Evolutionary conservation across 2,113 vertebrate genomes (phyloP).

Genomic region (Rhipidura dahli): DNA sequence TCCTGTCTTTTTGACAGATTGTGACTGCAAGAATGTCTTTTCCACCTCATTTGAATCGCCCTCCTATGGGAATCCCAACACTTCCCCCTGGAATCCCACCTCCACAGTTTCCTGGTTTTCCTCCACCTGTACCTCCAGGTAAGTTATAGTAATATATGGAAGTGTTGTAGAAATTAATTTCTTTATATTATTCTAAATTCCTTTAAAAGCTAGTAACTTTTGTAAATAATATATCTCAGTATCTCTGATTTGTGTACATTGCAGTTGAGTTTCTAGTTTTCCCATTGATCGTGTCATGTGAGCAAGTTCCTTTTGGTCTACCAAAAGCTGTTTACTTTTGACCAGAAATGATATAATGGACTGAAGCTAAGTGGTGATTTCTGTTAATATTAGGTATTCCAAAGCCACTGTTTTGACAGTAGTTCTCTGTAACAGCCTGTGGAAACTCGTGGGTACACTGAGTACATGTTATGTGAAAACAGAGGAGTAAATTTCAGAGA

Average conservation of each 20-base stretch:
- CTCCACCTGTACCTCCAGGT: conserved; percentile 89
- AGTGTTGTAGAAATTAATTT: not conserved
- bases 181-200: not conserved
- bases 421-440: not conserved
- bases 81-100: conserved; percentile 95
- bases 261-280: not conserved
- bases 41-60: conserved; percentile 95
- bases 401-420: not conserved
- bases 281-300: not conserved
- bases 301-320: not conserved
- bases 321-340: not conserved
- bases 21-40: conserved; percentile 88
- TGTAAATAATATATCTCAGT: not conserved
- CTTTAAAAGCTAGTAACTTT: not conserved
- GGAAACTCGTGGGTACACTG: not conserved
- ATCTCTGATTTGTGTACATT: not conserved
- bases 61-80: conserved; percentile 87
- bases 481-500: not conserved
- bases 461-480: not conserved
- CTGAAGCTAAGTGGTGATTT: not conserved
- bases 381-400: not conserved
- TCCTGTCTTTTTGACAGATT: conserved; percentile 73
- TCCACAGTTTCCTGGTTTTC: conserved; percentile 93
- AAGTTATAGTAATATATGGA: conserved; percentile 33
- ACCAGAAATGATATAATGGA: not conserved